Evolutionary conservation across 2,797 vertebrate genomes (phyloP).

Genomic region (Phaenicophaeus curvirostris): DNA sequence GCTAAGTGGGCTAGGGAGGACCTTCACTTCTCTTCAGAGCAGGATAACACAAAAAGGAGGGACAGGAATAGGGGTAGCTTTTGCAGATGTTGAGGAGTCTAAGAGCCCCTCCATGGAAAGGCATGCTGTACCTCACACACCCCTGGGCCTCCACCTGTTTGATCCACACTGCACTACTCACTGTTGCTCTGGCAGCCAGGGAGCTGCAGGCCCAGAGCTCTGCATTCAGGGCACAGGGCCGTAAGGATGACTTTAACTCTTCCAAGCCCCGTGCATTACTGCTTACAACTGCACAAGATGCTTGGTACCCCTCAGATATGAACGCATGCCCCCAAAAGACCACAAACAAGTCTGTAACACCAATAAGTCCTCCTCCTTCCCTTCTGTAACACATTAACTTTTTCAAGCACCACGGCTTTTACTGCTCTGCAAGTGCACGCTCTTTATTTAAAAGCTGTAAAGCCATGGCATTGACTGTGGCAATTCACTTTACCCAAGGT

Average conservation of each 20-base stretch:
- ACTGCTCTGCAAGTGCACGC: background rate
- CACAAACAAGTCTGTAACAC: background rate
- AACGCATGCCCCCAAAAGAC: background rate
- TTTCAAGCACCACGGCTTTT: background rate
- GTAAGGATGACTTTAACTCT: too few species aligned
- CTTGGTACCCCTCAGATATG: background rate
- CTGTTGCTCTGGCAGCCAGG: too few species aligned
- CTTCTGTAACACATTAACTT: background rate
- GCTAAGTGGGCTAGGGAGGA: too few species aligned
- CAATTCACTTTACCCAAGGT: background rate
- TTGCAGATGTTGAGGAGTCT: background rate
- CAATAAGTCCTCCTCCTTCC: background rate
- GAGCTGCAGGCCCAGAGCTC: too few species aligned
- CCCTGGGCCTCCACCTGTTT: background rate
- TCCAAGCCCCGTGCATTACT: background rate
- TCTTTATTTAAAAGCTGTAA: background rate
- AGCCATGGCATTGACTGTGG: background rate
- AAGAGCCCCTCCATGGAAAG: background rate
- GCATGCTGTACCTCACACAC: fast-evolving
- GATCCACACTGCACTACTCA: too few species aligned
- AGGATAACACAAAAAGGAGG: too few species aligned
- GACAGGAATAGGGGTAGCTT: background rate
- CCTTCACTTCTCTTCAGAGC: too few species aligned
- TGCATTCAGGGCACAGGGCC: too few species aligned
- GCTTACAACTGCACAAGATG: too few species aligned